Conservation (phyloP, 2,797 vertebrate species). For the Zalophus californianus region DNA sequence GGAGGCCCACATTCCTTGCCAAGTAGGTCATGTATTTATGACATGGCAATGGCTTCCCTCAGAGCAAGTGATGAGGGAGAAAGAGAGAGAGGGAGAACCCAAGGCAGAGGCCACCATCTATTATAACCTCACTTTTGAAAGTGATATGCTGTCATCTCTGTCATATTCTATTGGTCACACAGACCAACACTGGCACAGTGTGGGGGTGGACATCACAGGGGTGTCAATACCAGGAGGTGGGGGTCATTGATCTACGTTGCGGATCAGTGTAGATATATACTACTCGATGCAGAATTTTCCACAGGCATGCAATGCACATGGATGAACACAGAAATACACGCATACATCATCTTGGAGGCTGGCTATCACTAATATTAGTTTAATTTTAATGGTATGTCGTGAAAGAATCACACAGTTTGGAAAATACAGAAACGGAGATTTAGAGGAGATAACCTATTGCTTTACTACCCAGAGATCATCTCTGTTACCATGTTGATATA, state of each 20-base stretch:
- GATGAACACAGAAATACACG: too few species aligned
- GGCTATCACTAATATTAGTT: neutral
- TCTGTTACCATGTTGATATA: neutral
- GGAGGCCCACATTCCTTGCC: neutral
- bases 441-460: neutral
- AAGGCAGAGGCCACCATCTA: neutral
- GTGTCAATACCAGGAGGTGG: neutral
- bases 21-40: neutral
- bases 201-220: too few species aligned
- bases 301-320: too few species aligned
- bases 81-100: neutral
- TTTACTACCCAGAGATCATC: neutral
- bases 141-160: accelerated
- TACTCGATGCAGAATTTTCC: too few species aligned
- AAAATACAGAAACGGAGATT: neutral
- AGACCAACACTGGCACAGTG: neutral
- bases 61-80: neutral
- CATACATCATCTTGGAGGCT: neutral
- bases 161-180: neutral
- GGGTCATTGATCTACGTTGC: neutral
- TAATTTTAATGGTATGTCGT: neutral
- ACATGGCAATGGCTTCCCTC: neutral
- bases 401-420: neutral
- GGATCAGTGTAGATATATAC: too few species aligned
- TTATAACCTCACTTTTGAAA: neutral